Evolutionary conservation across 2,113 vertebrate species (phyloP).

Genomic region (Scolopax mira): DNA sequence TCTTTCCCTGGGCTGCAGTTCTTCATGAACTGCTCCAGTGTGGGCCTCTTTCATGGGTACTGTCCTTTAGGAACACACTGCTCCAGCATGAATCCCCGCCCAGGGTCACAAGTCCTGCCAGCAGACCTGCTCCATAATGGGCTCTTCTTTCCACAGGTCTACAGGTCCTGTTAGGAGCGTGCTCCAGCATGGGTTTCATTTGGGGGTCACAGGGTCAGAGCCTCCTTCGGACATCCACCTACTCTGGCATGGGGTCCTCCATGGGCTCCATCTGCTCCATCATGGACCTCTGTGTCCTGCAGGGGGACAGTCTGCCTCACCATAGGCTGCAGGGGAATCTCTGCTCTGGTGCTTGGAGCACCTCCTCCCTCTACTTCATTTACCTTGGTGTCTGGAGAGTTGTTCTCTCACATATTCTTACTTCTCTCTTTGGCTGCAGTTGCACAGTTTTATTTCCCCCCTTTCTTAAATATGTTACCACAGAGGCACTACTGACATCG

Average conservation of each 20-base stretch:
- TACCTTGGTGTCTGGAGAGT: background rate
- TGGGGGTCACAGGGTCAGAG: background rate
- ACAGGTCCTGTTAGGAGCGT: background rate
- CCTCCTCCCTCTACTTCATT: background rate
- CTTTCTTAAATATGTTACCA: background rate
- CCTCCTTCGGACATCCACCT: background rate
- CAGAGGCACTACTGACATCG: background rate
- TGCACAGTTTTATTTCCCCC: background rate
- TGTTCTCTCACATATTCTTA: background rate
- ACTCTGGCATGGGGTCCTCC: background rate
- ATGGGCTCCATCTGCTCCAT: background rate
- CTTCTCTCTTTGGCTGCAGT: background rate
- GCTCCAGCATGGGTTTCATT: background rate
- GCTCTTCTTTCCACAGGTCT: background rate
- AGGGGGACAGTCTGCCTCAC: background rate
- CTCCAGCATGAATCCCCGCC: background rate
- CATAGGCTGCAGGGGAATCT: background rate
- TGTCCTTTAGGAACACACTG: background rate
- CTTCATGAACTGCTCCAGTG: background rate
- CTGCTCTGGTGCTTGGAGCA: background rate
- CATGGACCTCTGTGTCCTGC: background rate
- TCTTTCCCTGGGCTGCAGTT: background rate
- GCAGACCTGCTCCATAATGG: background rate
- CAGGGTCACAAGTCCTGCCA: background rate
- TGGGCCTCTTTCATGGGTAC: background rate